phyloP scores from a whole-genome alignment of 2,113 vertebrate genomes.

The Sprattus sprattus region DNA sequence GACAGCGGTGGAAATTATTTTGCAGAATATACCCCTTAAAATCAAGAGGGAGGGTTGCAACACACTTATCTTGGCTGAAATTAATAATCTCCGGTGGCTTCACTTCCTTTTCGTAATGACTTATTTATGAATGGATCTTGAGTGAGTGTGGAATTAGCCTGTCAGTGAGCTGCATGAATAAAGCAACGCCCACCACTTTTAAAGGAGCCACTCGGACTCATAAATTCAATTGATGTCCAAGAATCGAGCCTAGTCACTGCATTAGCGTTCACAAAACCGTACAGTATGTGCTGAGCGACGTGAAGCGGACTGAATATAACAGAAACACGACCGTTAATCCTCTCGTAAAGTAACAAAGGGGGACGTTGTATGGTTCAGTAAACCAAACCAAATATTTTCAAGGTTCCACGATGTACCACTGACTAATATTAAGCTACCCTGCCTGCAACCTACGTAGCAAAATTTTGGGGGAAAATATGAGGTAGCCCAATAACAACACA shows the following conservation, averaged over 20 bases:
- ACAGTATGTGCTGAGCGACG: not conserved
- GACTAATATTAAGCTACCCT: not conserved
- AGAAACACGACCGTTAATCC: not conserved
- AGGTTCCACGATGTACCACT: not conserved
- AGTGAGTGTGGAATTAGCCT: constrained; percentile 57
- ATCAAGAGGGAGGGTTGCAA: constrained; percentile 9
- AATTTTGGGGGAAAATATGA: not conserved
- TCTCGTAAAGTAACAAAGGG: not conserved
- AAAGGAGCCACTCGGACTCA: constrained; percentile 49
- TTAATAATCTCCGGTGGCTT: constrained; percentile 42
- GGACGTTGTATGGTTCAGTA: not conserved
- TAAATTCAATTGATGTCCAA: not conserved
- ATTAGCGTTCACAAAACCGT: not conserved
- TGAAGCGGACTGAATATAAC: not conserved
- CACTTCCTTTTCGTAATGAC: constrained; percentile 53
- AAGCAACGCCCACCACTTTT: constrained; percentile 50
- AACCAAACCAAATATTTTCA: not conserved
- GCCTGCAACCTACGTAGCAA: not conserved
- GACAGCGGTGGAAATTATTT: constrained; percentile 39
- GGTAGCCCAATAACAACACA: not conserved
- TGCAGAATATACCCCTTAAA: not conserved
- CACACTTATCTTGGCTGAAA: constrained; percentile 39
- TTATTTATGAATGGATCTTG: constrained; percentile 81
- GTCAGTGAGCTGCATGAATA: constrained; percentile 43
- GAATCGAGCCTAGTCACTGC: not conserved